These are phyloP conservation scores for Ceratosolen solmsi DNA, from an alignment of 1,140 invertebrate species.

Conservation along the genomic window DNA sequence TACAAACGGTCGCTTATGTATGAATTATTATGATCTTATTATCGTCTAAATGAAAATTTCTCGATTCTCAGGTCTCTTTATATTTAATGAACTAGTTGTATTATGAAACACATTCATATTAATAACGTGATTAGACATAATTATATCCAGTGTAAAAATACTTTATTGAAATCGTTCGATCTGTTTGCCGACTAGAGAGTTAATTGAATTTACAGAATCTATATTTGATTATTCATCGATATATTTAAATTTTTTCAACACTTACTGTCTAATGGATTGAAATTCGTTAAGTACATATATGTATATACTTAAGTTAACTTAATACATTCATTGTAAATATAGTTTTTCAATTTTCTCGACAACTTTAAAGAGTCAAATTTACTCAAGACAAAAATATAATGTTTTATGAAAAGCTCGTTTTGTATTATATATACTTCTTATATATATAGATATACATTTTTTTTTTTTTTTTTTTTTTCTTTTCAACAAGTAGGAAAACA, in stretches of 20 bases:
- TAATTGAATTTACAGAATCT: not conserved
- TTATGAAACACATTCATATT: not conserved
- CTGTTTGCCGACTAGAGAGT: not conserved
- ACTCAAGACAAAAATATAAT: not conserved
- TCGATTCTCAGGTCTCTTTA: not conserved
- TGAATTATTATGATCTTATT: not conserved
- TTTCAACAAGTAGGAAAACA: not conserved
- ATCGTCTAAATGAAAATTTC: not conserved
- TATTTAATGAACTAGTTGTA: not conserved
- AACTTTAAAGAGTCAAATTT: not conserved
- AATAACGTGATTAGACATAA: not conserved
- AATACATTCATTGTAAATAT: not conserved
- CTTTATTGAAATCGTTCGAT: not conserved
- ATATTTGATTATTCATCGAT: not conserved
- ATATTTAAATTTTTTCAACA: constrained; percentile 13
- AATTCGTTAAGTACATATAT: not conserved
- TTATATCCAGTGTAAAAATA: not conserved
- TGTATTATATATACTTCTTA: not conserved
- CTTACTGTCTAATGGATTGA: not conserved
- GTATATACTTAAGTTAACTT: not conserved
- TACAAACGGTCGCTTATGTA: too few species aligned
- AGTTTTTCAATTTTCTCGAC: not conserved
- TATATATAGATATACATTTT: too few species aligned
- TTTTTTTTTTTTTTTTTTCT: too few species aligned
- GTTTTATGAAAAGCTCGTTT: not conserved